Evolutionary conservation across 2,888 invertebrate genomes (phyloP), one percentile per base, ranked within the genome.

Genomic region (Andrena dorsata): DNA sequence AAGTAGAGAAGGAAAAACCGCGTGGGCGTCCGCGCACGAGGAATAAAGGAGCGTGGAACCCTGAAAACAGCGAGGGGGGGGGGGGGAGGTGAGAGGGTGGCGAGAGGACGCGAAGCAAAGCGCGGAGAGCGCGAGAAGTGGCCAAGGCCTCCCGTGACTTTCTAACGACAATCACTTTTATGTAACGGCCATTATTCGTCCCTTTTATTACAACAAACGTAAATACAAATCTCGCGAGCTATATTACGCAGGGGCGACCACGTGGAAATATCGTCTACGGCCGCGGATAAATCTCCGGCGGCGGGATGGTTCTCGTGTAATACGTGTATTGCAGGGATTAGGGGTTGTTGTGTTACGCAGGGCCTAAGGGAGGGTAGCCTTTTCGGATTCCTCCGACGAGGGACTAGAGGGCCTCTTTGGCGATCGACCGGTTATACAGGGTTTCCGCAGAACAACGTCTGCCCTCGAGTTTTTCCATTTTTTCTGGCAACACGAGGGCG

Each of bases 361-460:
- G 47, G 74, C 58, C 8, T 28, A 41, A 32, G 65, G 20, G 53
- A 32, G 65, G 20, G 56, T 47, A 81, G 66, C 56, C 69, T 76
- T 80, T 70, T 68, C 86, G 86, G 85, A 87, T 81, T 87, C 85
- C 85, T 88, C 88, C 87, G 89, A 89, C 85, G 85, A 90, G 89
- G 90, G 93, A 93, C 93, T 93, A 92, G 93, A 93, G 92, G 91
- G 91, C 91, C 92, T 93, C 93, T 93, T 93, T 92, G 93, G 92
- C 92, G 91, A 92, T 88, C 90, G 91, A 90, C 91, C 91, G 85
- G 70, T 80, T 81, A 47, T 78, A 80, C 85, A 75, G 80, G 82
- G 77, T 86, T 78, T 77, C 65, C 80, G 49, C 56, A 51, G 75
- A 80, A 80, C 71, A 80, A 75, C 61, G 32, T 72, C 71, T 28